phyloP scores from a whole-genome alignment of 2,888 invertebrate species.

The Athripsodes cinereus region DNA sequence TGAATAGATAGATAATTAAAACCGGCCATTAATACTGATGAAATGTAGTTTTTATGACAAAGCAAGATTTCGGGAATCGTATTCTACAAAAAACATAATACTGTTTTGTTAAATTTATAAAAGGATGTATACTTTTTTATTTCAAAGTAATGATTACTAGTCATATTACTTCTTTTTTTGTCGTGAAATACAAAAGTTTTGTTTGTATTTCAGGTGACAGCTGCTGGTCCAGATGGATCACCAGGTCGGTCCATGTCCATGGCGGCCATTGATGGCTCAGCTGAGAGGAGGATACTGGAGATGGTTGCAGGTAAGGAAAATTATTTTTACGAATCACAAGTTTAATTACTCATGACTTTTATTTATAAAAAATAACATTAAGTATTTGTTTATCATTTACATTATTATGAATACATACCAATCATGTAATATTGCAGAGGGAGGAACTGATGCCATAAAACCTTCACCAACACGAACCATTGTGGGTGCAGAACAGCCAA shows the following conservation, averaged over 20 bases:
- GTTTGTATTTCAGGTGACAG: conserved; percentile 11
- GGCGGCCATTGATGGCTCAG: conserved; percentile 44
- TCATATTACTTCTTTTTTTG: too few relatives aligned
- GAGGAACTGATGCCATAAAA: conserved; percentile 55
- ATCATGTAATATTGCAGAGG: conserved; percentile 36
- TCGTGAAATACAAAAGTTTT: too few relatives aligned
- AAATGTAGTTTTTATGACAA: too few relatives aligned
- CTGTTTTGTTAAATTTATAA: too few relatives aligned
- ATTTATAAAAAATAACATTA: not conserved
- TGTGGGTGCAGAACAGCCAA: conserved; percentile 53
- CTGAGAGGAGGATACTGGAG: conserved; percentile 68
- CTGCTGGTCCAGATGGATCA: conserved; percentile 38
- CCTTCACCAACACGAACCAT: conserved; percentile 58
- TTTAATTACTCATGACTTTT: not conserved
- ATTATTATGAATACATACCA: too few relatives aligned
- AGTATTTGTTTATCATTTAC: conserved; percentile 1
- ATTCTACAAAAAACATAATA: too few relatives aligned
- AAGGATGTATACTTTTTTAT: too few relatives aligned
- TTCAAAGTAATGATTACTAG: too few relatives aligned
- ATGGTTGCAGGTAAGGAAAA: conserved; percentile 52
- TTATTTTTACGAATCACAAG: not conserved
- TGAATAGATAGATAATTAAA: too few relatives aligned
- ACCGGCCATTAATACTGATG: too few relatives aligned
- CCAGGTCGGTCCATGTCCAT: conserved; percentile 38
- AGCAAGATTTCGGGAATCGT: too few relatives aligned